Evolutionary conservation across 2,888 invertebrate species (phyloP), one percentile per base, ranked within the genome.

Genomic region (Rugalucina vietnamica): DNA sequence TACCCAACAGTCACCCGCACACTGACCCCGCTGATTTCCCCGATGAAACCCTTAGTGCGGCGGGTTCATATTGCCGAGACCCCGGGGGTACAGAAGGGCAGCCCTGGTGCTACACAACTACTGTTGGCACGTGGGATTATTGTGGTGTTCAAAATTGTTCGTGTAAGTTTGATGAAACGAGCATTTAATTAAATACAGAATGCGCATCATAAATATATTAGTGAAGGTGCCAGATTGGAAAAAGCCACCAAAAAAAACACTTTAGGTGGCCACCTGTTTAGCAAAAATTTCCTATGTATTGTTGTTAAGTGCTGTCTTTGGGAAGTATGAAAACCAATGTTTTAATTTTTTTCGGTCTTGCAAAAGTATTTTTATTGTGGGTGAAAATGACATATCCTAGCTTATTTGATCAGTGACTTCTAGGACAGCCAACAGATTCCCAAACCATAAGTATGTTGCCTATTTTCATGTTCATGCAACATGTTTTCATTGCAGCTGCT

Each of bases 21-120:
- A 78, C 74, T 10, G 27, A 54, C 37, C 39, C 24, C 69, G 32
- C 4, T 1, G 12, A 29, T 21, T 82, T 79, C 36, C 79, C 82
- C 14, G 79, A 79, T 8, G 34, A 34, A 3, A 73, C 75, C 4
- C 8, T 78, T 0, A n/a, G 54, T 1, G 81, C 14, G 4, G 82
- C 82, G 24, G 73, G 70, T 21, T 50, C 32, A 4, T 82, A 79
- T 50, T 85, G 85, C 36, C 43, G 85, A 39, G 85, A 85, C 49
- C 85, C 85, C 0, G 74, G 37, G 8, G 57, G 73, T 12, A 34
- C 43, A 1, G 21, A 36, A 24, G 81, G 81, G 8, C 27, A 69
- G 8, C 85, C 85, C 1, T 85, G 85, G 85, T 85, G 85, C 29
- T 85, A 77, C 29, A 76, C 73, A 14, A 73, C 37, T 1, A 54